phyloP scores from a whole-genome alignment of 2,113 vertebrate species.

The Gnathonemus echidnorhynchus region DNA sequence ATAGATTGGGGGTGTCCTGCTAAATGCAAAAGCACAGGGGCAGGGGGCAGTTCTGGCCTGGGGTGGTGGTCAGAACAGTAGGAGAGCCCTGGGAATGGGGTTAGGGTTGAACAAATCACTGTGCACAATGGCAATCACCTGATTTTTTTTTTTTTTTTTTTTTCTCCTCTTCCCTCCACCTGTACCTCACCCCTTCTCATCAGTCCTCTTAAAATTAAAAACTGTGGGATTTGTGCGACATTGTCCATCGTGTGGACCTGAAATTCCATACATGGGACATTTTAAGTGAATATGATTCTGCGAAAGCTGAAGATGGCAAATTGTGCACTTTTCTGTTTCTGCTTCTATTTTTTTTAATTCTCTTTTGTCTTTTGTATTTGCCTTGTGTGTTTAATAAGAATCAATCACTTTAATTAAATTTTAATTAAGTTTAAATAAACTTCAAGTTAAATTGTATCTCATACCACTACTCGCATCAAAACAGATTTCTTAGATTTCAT shows the following conservation, averaged over 20 bases:
- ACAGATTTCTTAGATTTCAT: neutral
- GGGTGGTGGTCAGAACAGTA: neutral
- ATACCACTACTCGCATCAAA: neutral
- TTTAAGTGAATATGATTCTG: neutral
- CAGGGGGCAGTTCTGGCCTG: neutral
- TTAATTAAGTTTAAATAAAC: neutral
- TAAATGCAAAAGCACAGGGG: neutral
- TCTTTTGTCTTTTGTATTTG: neutral
- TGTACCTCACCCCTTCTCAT: neutral
- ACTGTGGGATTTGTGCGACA: neutral
- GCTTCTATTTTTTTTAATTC: neutral
- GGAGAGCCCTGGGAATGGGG: neutral
- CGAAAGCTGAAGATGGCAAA: neutral
- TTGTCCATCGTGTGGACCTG: neutral
- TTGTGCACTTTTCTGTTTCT: neutral
- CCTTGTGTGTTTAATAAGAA: neutral
- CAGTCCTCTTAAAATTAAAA: neutral
- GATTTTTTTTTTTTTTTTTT: neutral
- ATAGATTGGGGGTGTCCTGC: neutral
- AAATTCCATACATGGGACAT: neutral
- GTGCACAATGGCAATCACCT: neutral
- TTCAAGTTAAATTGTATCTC: neutral
- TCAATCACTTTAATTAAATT: neutral
- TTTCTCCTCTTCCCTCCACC: neutral
- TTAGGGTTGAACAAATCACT: neutral